Percentiles rank a stretch among this genome's conserved stretches.
These are phyloP conservation scores for Rhinolophus sinicus DNA, from an alignment of 2,113 vertebrate species.

Conservation along the genomic window DNA sequence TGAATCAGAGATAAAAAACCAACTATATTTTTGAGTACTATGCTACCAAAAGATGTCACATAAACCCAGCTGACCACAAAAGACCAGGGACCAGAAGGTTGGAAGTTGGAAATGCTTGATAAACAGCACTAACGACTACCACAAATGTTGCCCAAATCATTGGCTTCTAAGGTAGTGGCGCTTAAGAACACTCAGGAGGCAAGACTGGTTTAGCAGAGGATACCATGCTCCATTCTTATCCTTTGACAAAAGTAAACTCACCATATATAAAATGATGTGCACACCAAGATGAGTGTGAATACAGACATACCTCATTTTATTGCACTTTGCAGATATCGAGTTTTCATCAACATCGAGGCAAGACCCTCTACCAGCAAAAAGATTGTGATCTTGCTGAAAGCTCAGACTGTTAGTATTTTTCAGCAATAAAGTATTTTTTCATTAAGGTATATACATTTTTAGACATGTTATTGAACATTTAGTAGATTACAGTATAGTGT, in stretches of 20 bases:
- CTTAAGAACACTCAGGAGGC: not conserved
- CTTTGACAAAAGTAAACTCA: not conserved
- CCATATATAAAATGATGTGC: not conserved
- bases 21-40: not conserved
- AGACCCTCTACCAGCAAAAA: not conserved
- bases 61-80: not conserved
- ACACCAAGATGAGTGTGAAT: not conserved
- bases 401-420: not conserved
- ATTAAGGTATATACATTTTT: not conserved
- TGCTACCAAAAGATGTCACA: not conserved
- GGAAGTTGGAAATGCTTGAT: not conserved
- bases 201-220: not conserved
- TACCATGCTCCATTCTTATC: no score
- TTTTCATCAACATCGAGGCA: not conserved
- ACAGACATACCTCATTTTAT: not conserved
- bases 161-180: not conserved
- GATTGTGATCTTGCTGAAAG: not conserved
- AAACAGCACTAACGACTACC: not conserved
- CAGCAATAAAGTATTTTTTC: not conserved
- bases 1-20: slow-evolving; percentile 1
- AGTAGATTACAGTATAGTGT: not conserved
- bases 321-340: not conserved
- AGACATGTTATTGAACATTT: not conserved
- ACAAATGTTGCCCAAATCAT: not conserved
- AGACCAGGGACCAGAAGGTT: not conserved